Conservation (phyloP, 2,888 invertebrate species). For the Drosophila barbarae region DNA sequence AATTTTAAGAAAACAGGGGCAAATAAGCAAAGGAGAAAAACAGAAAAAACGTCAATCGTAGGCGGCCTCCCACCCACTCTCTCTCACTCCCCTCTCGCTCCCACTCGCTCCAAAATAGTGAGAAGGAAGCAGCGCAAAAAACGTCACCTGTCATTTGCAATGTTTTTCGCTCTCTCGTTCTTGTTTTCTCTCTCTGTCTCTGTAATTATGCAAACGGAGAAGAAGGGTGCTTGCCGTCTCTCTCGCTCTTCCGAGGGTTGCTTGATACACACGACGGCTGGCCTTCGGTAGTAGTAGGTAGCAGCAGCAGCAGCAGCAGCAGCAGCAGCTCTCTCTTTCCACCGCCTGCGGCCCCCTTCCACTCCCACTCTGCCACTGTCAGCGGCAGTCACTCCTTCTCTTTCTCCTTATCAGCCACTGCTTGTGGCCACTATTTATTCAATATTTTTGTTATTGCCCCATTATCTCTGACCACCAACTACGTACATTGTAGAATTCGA, state of each 20-base stretch:
- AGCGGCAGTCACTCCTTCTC: slow-evolving; percentile 8
- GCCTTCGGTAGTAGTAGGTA: slow-evolving; percentile 32
- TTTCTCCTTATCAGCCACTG: slow-evolving; percentile 56
- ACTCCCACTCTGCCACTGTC: slow-evolving; percentile 1
- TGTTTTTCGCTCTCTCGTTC: slow-evolving; percentile 57
- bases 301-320: background rate
- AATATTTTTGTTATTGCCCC: slow-evolving; percentile 45
- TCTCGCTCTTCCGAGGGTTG: slow-evolving; percentile 33
- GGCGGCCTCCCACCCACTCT: slow-evolving; percentile 22
- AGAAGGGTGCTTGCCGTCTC: slow-evolving; percentile 31
- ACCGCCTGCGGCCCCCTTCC: background rate
- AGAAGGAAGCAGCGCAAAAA: slow-evolving; percentile 42
- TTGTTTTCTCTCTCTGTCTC: slow-evolving; percentile 4
- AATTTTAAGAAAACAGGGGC: slow-evolving; percentile 13
- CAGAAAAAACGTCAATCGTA: slow-evolving; percentile 39
- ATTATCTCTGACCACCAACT: slow-evolving; percentile 61
- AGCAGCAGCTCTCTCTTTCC: slow-evolving; percentile 7
- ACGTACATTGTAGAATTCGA: slow-evolving; percentile 31
- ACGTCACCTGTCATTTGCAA: slow-evolving; percentile 73
- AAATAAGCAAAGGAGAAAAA: slow-evolving; percentile 18
- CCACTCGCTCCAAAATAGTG: slow-evolving; percentile 5
- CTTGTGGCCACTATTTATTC: slow-evolving; percentile 60
- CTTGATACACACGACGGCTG: slow-evolving; percentile 36
- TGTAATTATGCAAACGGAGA: slow-evolving; percentile 41
- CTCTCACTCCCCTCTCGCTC: background rate